Base-by-base conservation (phyloP, 2,113 vertebrate genomes). In the Hippocampus zosterae region DNA sequence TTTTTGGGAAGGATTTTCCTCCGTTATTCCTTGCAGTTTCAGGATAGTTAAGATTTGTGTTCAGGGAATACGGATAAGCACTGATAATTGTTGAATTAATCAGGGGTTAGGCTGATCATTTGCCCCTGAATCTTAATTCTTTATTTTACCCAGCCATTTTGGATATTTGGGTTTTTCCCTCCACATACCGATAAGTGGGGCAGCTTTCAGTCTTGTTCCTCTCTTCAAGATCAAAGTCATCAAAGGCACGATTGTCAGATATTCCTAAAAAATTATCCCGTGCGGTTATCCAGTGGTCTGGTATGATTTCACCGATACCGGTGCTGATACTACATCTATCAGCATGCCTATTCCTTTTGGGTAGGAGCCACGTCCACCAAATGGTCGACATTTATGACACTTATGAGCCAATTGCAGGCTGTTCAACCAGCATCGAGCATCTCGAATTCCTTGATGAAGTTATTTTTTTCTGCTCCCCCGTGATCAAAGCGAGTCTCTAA, bases 1-100 rank as follows among this genome's bases (percentile, higher is more conserved):
- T 53, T 66, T 68, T 50, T 8, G 48, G 18, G 33, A 50, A 50
- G 16, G 48, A 50, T 78, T 76, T 75, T 75, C 57, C 40, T 64
- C 52, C 18, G 18, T 7, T 21, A 50, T 50, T 50, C 48, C 16
- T 7, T 18, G 5, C 48, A 50, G 48, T 18, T 71, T 80, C 53
- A 57, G 29, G 60, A 60, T 11, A 25, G 44, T 50, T 50, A 15
- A 18, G 5, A 50, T 50, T 50, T 50, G 48, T 50, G 18, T 50
- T 50, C 12, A 7, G 48, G 16, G n/a, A 55, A n/a, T 53, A 53
- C 10, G 52, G 52, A n/a, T n/a, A 23, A 21, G 50, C 52, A 55
- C 52, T 52, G 8, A 55, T 55, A 21, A 11, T 55, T 55, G n/a
- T 10, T 55, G 21, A 23, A 23, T 55, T 55, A n/a, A 55, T 55